These are phyloP conservation scores for Cryptomyrus ogoouensis DNA, from an alignment of 2,113 vertebrate genomes.

Conservation along the genomic window DNA sequence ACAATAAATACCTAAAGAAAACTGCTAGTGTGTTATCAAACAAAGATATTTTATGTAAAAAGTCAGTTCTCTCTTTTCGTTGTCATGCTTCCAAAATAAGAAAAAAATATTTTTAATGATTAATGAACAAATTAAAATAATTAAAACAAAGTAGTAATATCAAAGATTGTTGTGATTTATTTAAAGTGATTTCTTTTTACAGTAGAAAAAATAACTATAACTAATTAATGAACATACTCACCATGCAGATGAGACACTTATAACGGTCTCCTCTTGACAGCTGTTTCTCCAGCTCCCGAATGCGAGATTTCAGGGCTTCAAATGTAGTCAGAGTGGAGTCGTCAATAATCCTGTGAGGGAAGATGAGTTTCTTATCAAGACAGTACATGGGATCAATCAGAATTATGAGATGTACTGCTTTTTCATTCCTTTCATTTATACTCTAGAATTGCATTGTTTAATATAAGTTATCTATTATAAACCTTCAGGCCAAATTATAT, in stretches of 20 bases:
- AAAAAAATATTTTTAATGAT: neutral
- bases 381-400: neutral
- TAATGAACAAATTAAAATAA: neutral
- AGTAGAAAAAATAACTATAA: neutral
- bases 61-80: neutral
- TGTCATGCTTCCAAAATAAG: neutral
- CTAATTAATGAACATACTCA: constrained; percentile 52
- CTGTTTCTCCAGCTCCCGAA: constrained; percentile 96
- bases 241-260: constrained; percentile 99
- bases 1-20: neutral
- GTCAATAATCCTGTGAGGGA: constrained; percentile 80
- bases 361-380: neutral
- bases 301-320: constrained; percentile 96
- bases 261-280: constrained; percentile 94
- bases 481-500: neutral
- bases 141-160: neutral
- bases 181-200: neutral
- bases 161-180: neutral
- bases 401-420: neutral
- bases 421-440: neutral
- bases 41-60: neutral
- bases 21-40: neutral
- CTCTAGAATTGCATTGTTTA: neutral
- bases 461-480: neutral
- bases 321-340: constrained; percentile 94